These are phyloP conservation scores for Andricus quercusramuli DNA, from an alignment of 2,888 invertebrate genomes.

Conservation along the genomic window DNA sequence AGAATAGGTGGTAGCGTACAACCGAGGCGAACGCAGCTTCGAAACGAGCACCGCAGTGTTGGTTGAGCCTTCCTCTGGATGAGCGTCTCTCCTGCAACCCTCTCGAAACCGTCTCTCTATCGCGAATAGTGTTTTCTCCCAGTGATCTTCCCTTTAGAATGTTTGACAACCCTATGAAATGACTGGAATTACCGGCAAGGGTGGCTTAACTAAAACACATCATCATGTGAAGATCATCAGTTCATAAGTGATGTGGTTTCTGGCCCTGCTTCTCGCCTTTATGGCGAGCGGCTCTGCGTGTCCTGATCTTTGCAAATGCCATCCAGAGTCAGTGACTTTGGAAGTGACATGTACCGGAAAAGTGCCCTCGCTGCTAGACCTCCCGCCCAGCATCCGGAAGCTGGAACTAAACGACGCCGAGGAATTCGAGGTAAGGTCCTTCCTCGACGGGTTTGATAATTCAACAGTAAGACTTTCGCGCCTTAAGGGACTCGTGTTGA, in stretches of 20 bases:
- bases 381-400: slow-evolving; percentile 54
- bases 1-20: slow-evolving; percentile 62
- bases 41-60: slow-evolving; percentile 67
- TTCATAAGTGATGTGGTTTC: slow-evolving; percentile 69
- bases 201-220: slow-evolving; percentile 7
- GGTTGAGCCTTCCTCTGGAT: slow-evolving; percentile 71
- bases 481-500: slow-evolving; percentile 60
- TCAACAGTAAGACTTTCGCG: slow-evolving; percentile 50
- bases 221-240: slow-evolving; percentile 48
- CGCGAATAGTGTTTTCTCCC: slow-evolving; percentile 49
- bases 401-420: slow-evolving; percentile 61
- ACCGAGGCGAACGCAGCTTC: slow-evolving; percentile 53
- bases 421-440: slow-evolving; percentile 59
- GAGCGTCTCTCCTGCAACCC: slow-evolving; percentile 42
- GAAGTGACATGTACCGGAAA: slow-evolving; percentile 58
- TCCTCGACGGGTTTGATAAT: slow-evolving; percentile 57
- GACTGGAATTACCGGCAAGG: neutral
- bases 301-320: slow-evolving; percentile 72
- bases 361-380: slow-evolving; percentile 56
- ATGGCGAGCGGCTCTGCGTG: slow-evolving; percentile 74
- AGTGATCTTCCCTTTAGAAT: neutral
- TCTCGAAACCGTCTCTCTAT: slow-evolving; percentile 8
- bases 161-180: neutral
- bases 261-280: slow-evolving; percentile 72
- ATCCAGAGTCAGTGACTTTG: slow-evolving; percentile 61